phyloP scores from a whole-genome alignment of 2,888 invertebrate genomes.

The Conops quadrifasciatus region DNA sequence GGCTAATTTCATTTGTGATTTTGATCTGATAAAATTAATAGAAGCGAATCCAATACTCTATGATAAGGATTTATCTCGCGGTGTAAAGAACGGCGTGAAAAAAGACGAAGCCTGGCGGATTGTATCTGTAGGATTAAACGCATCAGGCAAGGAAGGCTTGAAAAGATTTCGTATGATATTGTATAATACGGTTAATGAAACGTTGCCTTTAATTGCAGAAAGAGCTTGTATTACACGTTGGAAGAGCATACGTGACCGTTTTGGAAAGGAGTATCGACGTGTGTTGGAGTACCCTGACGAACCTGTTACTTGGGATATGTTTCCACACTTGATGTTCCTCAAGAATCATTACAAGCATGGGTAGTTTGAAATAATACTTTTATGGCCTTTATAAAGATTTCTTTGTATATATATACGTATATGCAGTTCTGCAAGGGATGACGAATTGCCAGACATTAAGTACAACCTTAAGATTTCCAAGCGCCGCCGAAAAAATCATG shows the following conservation, averaged over 20 bases:
- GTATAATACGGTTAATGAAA: not conserved
- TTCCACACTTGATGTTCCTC: constrained; percentile 54
- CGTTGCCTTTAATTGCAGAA: constrained; percentile 40
- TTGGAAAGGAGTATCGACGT: constrained; percentile 57
- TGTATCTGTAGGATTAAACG: constrained; percentile 51
- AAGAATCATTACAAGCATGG: constrained; percentile 60
- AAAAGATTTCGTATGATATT: not conserved
- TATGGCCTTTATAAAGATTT: not conserved
- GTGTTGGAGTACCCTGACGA: constrained; percentile 54
- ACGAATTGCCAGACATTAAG: constrained; percentile 49
- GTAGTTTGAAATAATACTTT: constrained; percentile 30
- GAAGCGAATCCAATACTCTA: constrained; percentile 56
- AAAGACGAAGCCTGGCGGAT: constrained; percentile 58
- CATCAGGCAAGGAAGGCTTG: constrained; percentile 46
- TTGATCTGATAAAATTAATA: constrained; percentile 52
- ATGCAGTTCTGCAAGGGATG: constrained; percentile 30
- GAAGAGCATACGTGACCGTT: constrained; percentile 58
- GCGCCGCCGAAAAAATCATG: constrained; percentile 12
- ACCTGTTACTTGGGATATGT: constrained; percentile 57
- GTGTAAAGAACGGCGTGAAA: constrained; percentile 49
- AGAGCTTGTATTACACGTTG: constrained; percentile 59
- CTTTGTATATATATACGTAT: not conserved
- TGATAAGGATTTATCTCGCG: constrained; percentile 54
- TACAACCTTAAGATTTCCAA: constrained; percentile 50
- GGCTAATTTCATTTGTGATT: constrained; percentile 48